Percentiles rank a stretch among this genome's conserved stretches.
These are phyloP conservation scores for Gopherus flavomarginatus DNA, from an alignment of 2,113 vertebrate species.

Conservation along the genomic window DNA sequence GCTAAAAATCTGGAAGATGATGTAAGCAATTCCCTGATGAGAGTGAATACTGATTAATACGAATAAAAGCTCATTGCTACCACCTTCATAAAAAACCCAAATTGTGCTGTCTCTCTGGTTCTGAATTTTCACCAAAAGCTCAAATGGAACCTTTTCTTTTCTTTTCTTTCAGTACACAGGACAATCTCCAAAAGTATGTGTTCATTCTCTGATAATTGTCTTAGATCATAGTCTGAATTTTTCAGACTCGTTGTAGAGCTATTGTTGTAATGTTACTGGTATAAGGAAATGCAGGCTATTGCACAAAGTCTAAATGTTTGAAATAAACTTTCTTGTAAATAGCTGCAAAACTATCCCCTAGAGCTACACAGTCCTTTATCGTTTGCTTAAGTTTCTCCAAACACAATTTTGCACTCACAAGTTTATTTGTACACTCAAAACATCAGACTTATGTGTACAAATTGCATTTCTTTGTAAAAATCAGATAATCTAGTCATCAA, in stretches of 20 bases:
- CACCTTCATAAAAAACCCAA: neutral
- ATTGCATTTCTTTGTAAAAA: neutral
- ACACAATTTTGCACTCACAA: neutral
- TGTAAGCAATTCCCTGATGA: neutral
- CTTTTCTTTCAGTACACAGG: neutral
- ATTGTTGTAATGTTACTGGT: neutral
- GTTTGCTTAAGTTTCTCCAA: neutral
- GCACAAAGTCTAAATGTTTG: neutral
- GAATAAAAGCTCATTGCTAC: conserved; percentile 6
- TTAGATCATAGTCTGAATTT: neutral
- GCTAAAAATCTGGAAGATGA: neutral
- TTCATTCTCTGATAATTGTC: neutral
- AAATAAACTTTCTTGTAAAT: neutral
- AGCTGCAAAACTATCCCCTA: neutral
- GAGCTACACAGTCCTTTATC: neutral
- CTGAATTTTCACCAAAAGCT: neutral
- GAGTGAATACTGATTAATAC: neutral
- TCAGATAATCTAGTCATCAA: neutral
- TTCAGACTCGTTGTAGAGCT: neutral
- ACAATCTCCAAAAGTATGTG: neutral
- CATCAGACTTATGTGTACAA: neutral
- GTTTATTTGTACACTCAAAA: neutral
- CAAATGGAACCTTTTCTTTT: neutral
- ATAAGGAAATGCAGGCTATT: neutral
- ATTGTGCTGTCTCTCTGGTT: neutral